Evolutionary conservation across 1,140 invertebrate genomes (phyloP).

Genomic region (Galleria mellonella): DNA sequence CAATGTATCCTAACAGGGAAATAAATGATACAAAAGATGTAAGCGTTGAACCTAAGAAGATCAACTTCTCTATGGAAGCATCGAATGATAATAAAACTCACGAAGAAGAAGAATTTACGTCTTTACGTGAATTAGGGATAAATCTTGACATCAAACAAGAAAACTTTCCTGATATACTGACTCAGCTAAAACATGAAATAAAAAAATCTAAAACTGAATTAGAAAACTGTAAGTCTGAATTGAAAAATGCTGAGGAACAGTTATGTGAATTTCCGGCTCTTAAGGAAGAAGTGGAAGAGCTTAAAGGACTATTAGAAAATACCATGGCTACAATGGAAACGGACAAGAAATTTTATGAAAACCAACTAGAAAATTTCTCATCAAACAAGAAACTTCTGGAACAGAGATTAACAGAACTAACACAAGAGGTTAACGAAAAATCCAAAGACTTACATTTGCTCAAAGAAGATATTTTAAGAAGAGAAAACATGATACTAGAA

Average conservation of each 20-base stretch:
- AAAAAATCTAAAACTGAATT: slow-evolving; percentile 71
- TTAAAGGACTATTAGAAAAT: slow-evolving; percentile 72
- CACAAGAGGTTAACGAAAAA: slow-evolving; percentile 73
- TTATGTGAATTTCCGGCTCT: slow-evolving; percentile 73
- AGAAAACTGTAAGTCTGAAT: slow-evolving; percentile 66
- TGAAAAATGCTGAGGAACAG: slow-evolving; percentile 73
- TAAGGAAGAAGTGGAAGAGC: slow-evolving; percentile 75
- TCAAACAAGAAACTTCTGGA: slow-evolving; percentile 75
- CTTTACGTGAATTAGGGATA: slow-evolving; percentile 55
- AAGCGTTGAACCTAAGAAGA: slow-evolving; percentile 65
- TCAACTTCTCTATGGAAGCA: slow-evolving; percentile 59
- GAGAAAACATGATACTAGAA: slow-evolving; percentile 77
- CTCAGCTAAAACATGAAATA: slow-evolving; percentile 75
- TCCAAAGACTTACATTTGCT: slow-evolving; percentile 75
- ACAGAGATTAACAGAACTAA: slow-evolving; percentile 74
- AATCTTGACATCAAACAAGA: slow-evolving; percentile 54
- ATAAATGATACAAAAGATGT: slow-evolving; percentile 49
- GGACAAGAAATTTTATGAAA: slow-evolving; percentile 76
- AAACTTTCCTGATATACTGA: slow-evolving; percentile 62
- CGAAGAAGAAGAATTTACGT: slow-evolving; percentile 42
- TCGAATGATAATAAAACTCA: slow-evolving; percentile 45
- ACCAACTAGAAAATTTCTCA: slow-evolving; percentile 72
- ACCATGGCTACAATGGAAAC: slow-evolving; percentile 72
- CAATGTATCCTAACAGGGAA: slow-evolving; percentile 68
- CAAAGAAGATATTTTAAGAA: slow-evolving; percentile 74